Evolutionary conservation across 2,888 invertebrate genomes (phyloP), one percentile per base, ranked within the genome.

Genomic region (Zygogramma bicolorata): DNA sequence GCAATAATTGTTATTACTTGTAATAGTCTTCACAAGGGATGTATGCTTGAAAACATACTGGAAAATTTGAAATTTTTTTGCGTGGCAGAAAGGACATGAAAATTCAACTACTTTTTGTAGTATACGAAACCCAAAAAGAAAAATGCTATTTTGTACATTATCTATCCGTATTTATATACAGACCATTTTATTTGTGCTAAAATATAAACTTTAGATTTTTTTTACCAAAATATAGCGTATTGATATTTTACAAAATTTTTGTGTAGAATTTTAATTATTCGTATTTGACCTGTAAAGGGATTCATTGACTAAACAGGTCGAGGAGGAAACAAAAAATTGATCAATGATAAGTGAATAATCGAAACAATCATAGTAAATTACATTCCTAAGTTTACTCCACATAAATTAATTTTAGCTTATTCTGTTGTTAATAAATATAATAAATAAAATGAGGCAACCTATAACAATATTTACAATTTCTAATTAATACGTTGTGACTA

Each of bases 161-260:
- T 81, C 80, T 79, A 76, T 79, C 75, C 73, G 77, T 77, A 77
- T 73, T 78, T 75, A 77, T 80, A 77, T 81, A 82, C 83, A 81
- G 80, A 82, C 76, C 75, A 65, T 76, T 78, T 82, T 79, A 79
- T 82, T 85, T 84, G 84, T 84, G 85, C 84, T 85, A 84, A 84
- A 85, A 85, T 85, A 85, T 82, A 85, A 79, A 81, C 80, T 84
- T 83, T 83, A 81, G 81, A 79, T 80, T 81, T 80, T 38, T 42
- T 79, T 84, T 85, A 85, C 82, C 84, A 85, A 85, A 85, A 85
- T 85, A 85, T 84, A 84, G 80, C 80, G 78, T 80, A 83, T 83
- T 84, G 83, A 84, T 84, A 83, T 82, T 82, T 79, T 81, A 81
- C 80, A 81, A 78, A 53, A 68, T 75, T 75, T 71, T 83, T 83